These are phyloP conservation scores for Sisyra terminalis DNA, from an alignment of 2,888 invertebrate species.

Conservation along the genomic window DNA sequence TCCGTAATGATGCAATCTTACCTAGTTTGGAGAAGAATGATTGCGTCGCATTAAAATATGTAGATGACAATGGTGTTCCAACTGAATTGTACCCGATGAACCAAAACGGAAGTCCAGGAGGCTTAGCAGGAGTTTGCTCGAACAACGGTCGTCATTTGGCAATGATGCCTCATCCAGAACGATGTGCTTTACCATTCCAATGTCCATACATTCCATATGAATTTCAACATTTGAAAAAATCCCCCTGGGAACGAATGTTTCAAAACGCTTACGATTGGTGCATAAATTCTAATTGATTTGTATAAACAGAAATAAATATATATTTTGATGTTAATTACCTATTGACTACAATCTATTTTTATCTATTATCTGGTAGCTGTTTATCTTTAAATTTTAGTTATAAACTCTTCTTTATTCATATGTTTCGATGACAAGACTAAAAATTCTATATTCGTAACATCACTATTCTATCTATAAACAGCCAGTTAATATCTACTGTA, in stretches of 20 bases:
- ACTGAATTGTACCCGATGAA: conserved; percentile 84
- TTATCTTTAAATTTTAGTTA: too few relatives aligned
- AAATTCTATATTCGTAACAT: too few relatives aligned
- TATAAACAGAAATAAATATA: not conserved
- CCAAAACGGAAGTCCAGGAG: conserved; percentile 80
- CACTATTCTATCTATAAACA: too few relatives aligned
- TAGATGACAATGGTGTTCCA: conserved; percentile 57
- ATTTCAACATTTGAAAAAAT: conserved; percentile 35
- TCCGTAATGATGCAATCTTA: conserved; percentile 32
- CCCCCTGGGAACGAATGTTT: conserved; percentile 89
- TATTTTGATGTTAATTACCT: conserved; percentile 1
- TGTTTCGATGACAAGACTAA: too few relatives aligned
- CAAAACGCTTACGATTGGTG: conserved; percentile 71
- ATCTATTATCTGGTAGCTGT: not conserved
- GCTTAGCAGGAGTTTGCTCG: conserved; percentile 82
- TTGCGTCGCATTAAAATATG: conserved; percentile 66
- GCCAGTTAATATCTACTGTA: too few relatives aligned
- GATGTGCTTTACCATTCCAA: conserved; percentile 80
- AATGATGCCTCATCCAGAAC: conserved; percentile 98
- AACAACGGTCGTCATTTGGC: conserved; percentile 85
- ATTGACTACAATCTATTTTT: not conserved
- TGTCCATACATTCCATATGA: conserved; percentile 54
- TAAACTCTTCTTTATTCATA: too few relatives aligned
- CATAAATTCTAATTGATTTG: conserved; percentile 12
- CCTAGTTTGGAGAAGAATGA: conserved; percentile 33